Evolutionary conservation across 1,140 invertebrate genomes (phyloP), one percentile per base, ranked within the genome.

Genomic region (Zaprionus kolodkinae): DNA sequence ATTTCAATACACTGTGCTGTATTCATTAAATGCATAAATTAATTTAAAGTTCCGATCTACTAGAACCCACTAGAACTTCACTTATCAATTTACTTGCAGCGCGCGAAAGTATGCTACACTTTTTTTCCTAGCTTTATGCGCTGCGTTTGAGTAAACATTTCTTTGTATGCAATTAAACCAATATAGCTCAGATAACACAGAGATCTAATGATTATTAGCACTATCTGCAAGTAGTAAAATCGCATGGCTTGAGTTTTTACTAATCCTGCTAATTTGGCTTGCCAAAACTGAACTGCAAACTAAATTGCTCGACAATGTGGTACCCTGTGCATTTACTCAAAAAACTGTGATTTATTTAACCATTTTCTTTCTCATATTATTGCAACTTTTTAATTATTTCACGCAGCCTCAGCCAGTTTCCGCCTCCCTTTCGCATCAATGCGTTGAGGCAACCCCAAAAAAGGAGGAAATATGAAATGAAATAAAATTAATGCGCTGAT

Each of bases 401-500:
- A n/a, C 43, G 6, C 43, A 6, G 15, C n/a, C n/a, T n/a, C n/a
- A n/a, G n/a, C 21, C 21, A 21, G 1, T 17, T 17, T 2, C 17
- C 9, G n/a, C n/a, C 0, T 6, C 17, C 9, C 10, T 50, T 21
- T 7, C 17, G 17, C 17, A 11, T 11, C 10, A 11, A 11, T 17
- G 17, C 45, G 17, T 40, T 40, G 2, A 40, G 13, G 7, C 27
- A 48, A 72, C 21, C 21, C 21, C 21, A 21, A 40, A 40, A n/a
- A 13, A 67, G 27, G 1, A 35, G 6, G 21, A 21, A 21, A 21
- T 21, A 21, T 1, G 2, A 64, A 84, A 69, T 62, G 52, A 80
- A 80, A 78, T 77, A 66, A 85, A 84, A 77, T 78, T 59, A 85
- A 73, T 80, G 73, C 54, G 64, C 59, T 63, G 73, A 84, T 74